These are phyloP conservation scores for Thalassarche chlororhynchos DNA, from an alignment of 2,113 vertebrate species.

Conservation along the genomic window DNA sequence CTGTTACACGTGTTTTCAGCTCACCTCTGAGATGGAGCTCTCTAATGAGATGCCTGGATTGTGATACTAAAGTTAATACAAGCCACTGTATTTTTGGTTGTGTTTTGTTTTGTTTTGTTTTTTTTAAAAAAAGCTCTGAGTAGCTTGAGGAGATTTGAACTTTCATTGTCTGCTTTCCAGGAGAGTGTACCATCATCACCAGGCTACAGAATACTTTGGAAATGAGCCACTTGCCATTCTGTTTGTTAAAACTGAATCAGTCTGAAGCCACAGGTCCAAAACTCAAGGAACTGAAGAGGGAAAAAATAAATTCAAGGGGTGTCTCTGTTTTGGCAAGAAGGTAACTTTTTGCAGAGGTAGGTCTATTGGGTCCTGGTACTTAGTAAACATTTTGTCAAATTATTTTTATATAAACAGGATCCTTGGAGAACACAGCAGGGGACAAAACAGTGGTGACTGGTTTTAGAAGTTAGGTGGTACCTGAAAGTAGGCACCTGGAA, in stretches of 20 bases:
- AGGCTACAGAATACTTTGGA: background rate
- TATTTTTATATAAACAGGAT: background rate
- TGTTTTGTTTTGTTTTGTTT: background rate
- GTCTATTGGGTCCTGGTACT: background rate
- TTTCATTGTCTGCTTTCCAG: background rate
- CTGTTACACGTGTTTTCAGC: background rate
- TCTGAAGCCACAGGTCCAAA: background rate
- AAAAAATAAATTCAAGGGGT: background rate
- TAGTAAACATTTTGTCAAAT: background rate
- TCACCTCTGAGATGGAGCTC: background rate
- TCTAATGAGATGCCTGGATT: background rate
- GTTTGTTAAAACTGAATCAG: background rate
- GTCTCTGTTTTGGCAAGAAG: background rate
- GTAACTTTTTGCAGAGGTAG: background rate
- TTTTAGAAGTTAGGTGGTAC: background rate
- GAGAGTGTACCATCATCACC: background rate
- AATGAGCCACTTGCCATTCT: background rate
- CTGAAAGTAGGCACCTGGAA: background rate
- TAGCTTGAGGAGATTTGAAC: background rate
- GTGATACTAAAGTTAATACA: background rate
- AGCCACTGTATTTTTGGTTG: background rate
- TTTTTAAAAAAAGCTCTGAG: background rate
- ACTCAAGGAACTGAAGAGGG: background rate
- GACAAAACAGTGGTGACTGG: background rate
- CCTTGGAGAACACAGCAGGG: background rate